These are phyloP conservation scores for Epirrita christyi DNA, from an alignment of 2,888 invertebrate species.

Conservation along the genomic window DNA sequence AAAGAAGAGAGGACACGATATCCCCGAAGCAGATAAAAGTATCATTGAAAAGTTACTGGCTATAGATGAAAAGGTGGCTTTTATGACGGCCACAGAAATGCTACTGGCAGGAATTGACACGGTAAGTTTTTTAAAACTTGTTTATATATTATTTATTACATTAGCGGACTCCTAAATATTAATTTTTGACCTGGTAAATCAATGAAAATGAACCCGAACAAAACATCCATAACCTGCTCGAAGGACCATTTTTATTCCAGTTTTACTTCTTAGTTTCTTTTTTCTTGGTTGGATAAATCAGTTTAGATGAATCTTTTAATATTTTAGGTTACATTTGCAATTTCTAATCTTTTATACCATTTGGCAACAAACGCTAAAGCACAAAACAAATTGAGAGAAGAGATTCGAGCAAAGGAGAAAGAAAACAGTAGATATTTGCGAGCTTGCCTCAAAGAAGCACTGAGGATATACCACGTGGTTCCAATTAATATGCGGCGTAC, in stretches of 20 bases:
- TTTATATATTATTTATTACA: too few relatives aligned
- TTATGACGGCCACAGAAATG: constrained; percentile 88
- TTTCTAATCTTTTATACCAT: not conserved
- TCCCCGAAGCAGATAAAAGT: constrained; percentile 65
- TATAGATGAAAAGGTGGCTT: constrained; percentile 84
- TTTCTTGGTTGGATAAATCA: too few relatives aligned
- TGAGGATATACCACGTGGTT: constrained; percentile 77
- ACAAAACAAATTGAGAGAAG: constrained; percentile 78
- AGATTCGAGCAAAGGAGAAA: constrained; percentile 61
- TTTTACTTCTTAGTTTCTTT: too few relatives aligned
- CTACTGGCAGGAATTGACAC: constrained; percentile 88
- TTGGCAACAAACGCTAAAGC: not conserved
- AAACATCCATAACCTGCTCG: too few relatives aligned
- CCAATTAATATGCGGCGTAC: constrained; percentile 84
- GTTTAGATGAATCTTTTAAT: too few relatives aligned
- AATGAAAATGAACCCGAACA: too few relatives aligned
- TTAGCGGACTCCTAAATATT: too few relatives aligned
- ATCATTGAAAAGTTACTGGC: constrained; percentile 86
- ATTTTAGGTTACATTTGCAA: not conserved
- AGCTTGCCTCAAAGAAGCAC: not conserved
- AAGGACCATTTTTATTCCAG: too few relatives aligned
- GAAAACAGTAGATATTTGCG: not conserved
- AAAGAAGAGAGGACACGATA: constrained; percentile 45
- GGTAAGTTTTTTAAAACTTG: too few relatives aligned
- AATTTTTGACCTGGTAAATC: too few relatives aligned